These are phyloP conservation scores for Acanthiza pusilla DNA, from an alignment of 2,797 vertebrate genomes.

Conservation along the genomic window DNA sequence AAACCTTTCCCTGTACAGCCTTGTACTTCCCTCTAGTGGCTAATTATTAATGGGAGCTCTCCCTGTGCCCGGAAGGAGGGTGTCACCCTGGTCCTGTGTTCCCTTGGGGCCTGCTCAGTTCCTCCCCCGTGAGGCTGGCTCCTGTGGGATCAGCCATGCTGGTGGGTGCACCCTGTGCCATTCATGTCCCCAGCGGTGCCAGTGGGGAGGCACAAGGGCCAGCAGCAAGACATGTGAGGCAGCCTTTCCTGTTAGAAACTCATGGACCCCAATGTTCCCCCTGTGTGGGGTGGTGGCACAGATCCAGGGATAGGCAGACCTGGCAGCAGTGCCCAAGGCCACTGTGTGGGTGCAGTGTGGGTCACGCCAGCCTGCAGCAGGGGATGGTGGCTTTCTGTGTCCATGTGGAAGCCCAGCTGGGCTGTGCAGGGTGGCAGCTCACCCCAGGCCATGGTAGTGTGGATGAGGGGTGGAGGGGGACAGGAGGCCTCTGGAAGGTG, in stretches of 20 bases:
- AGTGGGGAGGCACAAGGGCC: fast-evolving
- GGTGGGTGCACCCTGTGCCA: fast-evolving
- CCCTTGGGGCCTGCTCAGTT: neutral
- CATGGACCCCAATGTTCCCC: fast-evolving
- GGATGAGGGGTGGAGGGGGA: fast-evolving
- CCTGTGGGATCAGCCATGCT: fast-evolving
- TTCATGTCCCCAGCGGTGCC: fast-evolving
- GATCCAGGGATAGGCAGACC: neutral
- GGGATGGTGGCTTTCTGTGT: neutral
- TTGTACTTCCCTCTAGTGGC: neutral
- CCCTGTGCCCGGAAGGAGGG: neutral
- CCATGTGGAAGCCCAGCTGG: neutral
- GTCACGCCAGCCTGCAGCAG: fast-evolving
- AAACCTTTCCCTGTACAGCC: neutral
- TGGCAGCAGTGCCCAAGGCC: neutral
- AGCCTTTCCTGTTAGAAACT: neutral
- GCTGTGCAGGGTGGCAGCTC: neutral
- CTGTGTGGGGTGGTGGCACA: neutral
- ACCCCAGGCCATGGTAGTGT: fast-evolving
- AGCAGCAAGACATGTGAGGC: fast-evolving
- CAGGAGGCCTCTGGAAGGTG: fast-evolving
- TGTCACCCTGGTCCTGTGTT: fast-evolving
- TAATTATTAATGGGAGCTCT: neutral
- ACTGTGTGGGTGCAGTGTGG: neutral
- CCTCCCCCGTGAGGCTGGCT: neutral